Evolutionary conservation across 1,140 invertebrate genomes (phyloP).

Genomic region (Chlorops oryzae): DNA sequence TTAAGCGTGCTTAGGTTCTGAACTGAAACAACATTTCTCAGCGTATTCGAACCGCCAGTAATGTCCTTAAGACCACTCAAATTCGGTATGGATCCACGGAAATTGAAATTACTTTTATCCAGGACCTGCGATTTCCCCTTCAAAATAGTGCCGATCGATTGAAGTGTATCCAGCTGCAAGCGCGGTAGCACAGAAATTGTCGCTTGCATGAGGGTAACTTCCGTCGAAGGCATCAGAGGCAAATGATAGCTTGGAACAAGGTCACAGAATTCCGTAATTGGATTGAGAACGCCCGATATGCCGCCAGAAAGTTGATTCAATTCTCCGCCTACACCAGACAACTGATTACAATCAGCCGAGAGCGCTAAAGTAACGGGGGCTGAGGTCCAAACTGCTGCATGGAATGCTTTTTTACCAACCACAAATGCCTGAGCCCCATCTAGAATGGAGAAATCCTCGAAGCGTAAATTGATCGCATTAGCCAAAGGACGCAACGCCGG

Average conservation of each 20-base stretch:
- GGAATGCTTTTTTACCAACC: constrained; percentile 65
- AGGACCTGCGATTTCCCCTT: constrained; percentile 49
- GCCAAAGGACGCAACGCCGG: constrained; percentile 62
- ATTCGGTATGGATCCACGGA: constrained; percentile 42
- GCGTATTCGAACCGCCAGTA: constrained; percentile 8
- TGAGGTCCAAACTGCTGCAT: constrained; percentile 62
- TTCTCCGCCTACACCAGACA: constrained; percentile 44
- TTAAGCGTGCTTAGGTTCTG: constrained; percentile 41
- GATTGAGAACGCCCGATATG: constrained; percentile 52
- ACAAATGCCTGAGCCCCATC: constrained; percentile 52
- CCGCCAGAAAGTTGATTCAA: constrained; percentile 48
- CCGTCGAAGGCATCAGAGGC: constrained; percentile 46
- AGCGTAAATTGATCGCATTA: constrained; percentile 61
- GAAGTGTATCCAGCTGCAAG: constrained; percentile 63
- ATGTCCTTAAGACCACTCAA: constrained; percentile 23
- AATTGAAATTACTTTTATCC: constrained; percentile 46
- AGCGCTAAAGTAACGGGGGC: constrained; percentile 64
- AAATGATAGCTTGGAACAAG: constrained; percentile 60
- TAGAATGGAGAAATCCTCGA: constrained; percentile 62
- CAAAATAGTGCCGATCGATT: constrained; percentile 57
- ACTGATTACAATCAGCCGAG: constrained; percentile 56
- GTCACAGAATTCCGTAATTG: constrained; percentile 73
- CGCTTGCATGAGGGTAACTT: constrained; percentile 56
- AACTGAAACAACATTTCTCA: constrained; percentile 41
- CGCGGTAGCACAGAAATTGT: constrained; percentile 67